phyloP scores from a whole-genome alignment of 2,888 invertebrate genomes.

The Mongoloraphidia duomilia region DNA sequence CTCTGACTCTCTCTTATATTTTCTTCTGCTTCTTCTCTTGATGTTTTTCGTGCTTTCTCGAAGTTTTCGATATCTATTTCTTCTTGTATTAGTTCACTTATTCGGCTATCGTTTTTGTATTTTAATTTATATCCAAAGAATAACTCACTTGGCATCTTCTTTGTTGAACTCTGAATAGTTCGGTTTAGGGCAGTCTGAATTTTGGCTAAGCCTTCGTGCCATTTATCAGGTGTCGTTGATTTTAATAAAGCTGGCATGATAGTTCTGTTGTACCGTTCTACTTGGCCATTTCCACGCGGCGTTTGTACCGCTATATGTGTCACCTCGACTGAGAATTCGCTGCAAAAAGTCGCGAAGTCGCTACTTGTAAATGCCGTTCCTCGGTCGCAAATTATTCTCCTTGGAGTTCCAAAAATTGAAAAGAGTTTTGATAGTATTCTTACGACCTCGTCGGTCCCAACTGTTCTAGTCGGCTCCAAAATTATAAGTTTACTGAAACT shows the following conservation, averaged over 20 bases:
- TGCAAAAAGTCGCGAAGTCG: conserved; percentile 7
- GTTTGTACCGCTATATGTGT: too few species aligned
- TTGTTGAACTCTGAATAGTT: too few species aligned
- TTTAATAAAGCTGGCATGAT: not conserved
- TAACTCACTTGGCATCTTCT: not conserved
- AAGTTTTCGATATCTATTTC: not conserved
- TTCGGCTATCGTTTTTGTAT: not conserved
- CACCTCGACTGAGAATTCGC: too few species aligned
- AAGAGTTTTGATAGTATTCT: conserved; percentile 13
- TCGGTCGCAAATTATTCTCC: conserved; percentile 15
- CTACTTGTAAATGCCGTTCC: conserved; percentile 15
- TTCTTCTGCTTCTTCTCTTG: conserved; percentile 2
- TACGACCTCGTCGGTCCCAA: conserved; percentile 16
- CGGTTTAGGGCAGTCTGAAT: not conserved
- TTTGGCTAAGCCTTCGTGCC: not conserved
- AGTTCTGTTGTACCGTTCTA: not conserved
- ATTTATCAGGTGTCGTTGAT: too few species aligned
- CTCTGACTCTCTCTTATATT: conserved; percentile 2
- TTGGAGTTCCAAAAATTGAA: conserved; percentile 14
- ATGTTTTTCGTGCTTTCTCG: not conserved
- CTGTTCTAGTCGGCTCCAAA: conserved; percentile 21
- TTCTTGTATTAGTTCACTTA: not conserved
- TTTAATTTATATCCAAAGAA: not conserved
- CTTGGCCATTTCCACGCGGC: not conserved
- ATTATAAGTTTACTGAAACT: conserved; percentile 21